Percentiles rank a stretch among this genome's conserved stretches.
phyloP scores from a whole-genome alignment of 2,113 vertebrate species.

The Hypocryptadius cinnamomeus region DNA sequence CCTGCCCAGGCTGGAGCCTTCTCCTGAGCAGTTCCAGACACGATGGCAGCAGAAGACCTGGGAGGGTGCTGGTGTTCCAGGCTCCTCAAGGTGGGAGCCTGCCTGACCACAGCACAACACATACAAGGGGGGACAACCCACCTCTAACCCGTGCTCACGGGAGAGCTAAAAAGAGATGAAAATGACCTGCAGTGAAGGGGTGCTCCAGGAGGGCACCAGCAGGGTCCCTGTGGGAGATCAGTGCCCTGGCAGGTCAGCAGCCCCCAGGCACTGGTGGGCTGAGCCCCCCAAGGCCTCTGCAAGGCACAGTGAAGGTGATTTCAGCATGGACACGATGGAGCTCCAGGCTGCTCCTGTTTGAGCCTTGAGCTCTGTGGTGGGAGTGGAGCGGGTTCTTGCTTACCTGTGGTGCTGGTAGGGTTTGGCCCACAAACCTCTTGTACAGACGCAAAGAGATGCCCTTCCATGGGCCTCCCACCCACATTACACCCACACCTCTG shows the following conservation, averaged over 20 bases:
- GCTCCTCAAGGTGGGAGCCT: neutral
- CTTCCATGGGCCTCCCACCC: neutral
- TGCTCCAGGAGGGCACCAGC: neutral
- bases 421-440: neutral
- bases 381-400: neutral
- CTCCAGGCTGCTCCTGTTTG: neutral
- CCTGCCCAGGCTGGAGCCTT: neutral
- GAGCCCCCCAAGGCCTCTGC: neutral
- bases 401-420: neutral
- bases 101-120: neutral
- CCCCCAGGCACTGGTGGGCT: neutral
- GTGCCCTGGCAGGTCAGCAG: neutral
- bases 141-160: fast-evolving
- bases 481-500: neutral
- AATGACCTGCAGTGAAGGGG: neutral
- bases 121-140: fast-evolving
- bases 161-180: neutral
- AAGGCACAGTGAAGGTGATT: neutral
- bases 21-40: neutral
- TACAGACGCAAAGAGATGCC: neutral
- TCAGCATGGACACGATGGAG: fast-evolving
- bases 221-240: fast-evolving
- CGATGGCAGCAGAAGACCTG: neutral
- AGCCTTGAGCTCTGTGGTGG: neutral
- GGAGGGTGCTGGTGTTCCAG: neutral